phyloP scores from a whole-genome alignment of 2,797 vertebrate species.

The Cetoscarus ocellatus region DNA sequence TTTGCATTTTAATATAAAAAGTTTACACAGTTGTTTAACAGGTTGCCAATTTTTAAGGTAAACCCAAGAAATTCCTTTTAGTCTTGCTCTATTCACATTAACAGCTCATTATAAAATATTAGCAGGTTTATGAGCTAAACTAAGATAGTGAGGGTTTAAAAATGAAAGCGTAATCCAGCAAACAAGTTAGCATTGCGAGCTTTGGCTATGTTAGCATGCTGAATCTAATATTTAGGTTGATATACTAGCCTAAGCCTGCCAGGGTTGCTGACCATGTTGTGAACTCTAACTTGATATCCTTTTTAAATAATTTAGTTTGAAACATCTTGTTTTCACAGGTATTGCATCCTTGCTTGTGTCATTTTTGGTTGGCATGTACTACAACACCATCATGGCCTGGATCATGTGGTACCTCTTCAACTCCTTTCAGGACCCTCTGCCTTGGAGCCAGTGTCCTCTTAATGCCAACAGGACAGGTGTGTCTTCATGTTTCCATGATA shows the following conservation, averaged over 20 bases:
- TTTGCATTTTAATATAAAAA: too few species aligned
- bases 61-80: background rate
- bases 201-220: too few species aligned
- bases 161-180: background rate
- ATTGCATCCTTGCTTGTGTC: conserved; percentile 90
- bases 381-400: conserved; percentile 96
- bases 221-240: too few species aligned
- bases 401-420: conserved; percentile 99
- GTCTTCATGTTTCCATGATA: background rate
- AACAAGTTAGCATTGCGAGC: too few species aligned
- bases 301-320: background rate
- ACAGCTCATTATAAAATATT: background rate
- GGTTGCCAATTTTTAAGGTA: too few species aligned
- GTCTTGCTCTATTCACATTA: background rate
- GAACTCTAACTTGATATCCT: too few species aligned
- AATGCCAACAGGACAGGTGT: conserved; percentile 87
- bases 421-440: conserved; percentile 95
- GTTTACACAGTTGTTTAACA: too few species aligned
- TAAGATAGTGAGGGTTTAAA: background rate
- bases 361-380: conserved; percentile 91
- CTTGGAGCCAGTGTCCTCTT: conserved; percentile 92
- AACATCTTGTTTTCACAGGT: conserved; percentile 74
- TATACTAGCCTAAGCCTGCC: too few species aligned
- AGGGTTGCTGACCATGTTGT: background rate
- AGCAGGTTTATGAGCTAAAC: background rate